Evolutionary conservation across 2,113 vertebrate genomes (phyloP), one percentile per base, ranked within the genome.

Genomic region (Notothenia coriiceps): DNA sequence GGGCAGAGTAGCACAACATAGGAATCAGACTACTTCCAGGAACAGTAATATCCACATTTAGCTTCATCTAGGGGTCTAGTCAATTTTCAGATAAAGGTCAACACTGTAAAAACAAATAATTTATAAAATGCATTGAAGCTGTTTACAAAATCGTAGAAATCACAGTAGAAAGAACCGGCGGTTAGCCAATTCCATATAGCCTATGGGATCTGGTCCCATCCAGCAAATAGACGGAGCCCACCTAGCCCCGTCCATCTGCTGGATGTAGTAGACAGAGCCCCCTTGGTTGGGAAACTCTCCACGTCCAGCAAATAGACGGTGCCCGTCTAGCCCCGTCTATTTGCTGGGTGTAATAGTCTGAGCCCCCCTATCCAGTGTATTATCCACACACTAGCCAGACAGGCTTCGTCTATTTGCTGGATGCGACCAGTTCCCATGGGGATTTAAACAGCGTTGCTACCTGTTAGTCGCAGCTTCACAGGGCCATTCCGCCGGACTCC

Each of bases 401-500:
- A 6, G 35, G 35, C 35, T 40, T 40, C 35, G 7, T 40, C 35
- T 40, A 40, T 40, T 40, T 40, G 35, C 35, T 40, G 35, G 35
- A 40, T 40, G 35, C 6, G 35, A 40, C 35, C 7, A 40, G 35
- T 40, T 40, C 35, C 35, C 35, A 40, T n/a, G 82, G 80, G 89
- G 67, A 69, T 83, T 89, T 89, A 60, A 83, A 90, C 88, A 82
- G 80, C 79, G 44, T 67, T 65, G 75, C 78, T 92, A 99, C 98
- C 98, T 96, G 98, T 99, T 96, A 99, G 92, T 86, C 98, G 97
- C 91, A 99, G 95, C 90, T 99, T 98, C 88, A 98, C 97, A 20
- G 97, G 97, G 90, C 97, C 98, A 85, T 97, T 98, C 93, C 97
- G 95, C 95, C 97, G 96, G 87, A 96, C 95, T 89, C 97, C 98